Evolutionary conservation across 2,888 invertebrate genomes (phyloP).

Genomic region (Morinoia aosen): DNA sequence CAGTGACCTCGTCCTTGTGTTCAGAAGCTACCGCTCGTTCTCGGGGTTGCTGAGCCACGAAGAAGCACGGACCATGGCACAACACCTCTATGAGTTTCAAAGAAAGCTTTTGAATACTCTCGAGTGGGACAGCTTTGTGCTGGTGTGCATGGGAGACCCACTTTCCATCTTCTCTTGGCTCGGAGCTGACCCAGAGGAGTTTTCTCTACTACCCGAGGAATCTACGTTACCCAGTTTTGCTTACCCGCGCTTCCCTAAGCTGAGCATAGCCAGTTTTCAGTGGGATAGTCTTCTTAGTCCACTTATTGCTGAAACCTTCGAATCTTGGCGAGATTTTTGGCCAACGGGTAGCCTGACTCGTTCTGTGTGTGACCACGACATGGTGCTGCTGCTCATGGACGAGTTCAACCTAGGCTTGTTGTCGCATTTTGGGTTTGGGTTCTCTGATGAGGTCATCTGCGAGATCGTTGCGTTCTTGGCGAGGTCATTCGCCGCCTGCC

Average conservation of each 20-base stretch:
- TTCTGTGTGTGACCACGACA: neutral
- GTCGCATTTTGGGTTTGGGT: neutral
- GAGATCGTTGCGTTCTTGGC: neutral
- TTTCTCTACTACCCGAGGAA: neutral
- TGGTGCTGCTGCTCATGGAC: neutral
- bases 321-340: neutral
- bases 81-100: neutral
- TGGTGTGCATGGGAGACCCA: neutral
- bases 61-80: neutral
- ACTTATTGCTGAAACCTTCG: neutral
- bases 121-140: conserved; percentile 23
- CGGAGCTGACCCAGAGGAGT: conserved; percentile 16
- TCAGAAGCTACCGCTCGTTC: neutral
- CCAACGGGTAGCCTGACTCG: neutral
- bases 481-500: neutral
- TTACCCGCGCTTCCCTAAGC: neutral
- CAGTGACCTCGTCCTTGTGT: neutral
- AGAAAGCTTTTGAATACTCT: neutral
- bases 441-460: neutral
- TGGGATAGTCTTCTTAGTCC: neutral
- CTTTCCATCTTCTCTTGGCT: conserved; percentile 20
- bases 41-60: neutral
- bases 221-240: neutral
- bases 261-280: neutral
- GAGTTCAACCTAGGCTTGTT: neutral